Conservation (phyloP, 2,888 invertebrate species). For the Aphidoletes aphidimyza region DNA sequence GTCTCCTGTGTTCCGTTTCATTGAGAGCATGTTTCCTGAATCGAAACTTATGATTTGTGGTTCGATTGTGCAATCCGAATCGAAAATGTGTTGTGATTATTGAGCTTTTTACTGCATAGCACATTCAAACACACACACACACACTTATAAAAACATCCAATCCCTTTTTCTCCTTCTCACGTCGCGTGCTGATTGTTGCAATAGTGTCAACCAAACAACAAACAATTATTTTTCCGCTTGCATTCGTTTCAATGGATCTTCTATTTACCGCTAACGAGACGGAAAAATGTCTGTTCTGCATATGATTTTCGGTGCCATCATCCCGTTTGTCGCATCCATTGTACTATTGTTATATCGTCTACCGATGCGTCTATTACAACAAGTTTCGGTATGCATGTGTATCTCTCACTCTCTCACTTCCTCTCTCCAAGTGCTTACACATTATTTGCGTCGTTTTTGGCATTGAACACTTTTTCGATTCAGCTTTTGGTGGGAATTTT, state of each 20-base stretch:
- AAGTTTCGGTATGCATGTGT: slow-evolving; percentile 24
- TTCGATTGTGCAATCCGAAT: slow-evolving; percentile 16
- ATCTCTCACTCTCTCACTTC: background rate
- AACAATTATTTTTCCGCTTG: slow-evolving; percentile 51
- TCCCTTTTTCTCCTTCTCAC: background rate
- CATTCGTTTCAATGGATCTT: slow-evolving; percentile 5
- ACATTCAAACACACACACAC: background rate
- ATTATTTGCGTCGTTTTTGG: background rate
- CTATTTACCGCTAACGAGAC: slow-evolving; percentile 42
- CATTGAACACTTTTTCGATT: background rate
- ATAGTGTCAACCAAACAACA: slow-evolving; percentile 36
- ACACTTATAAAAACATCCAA: too few species aligned
- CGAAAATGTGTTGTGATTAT: slow-evolving; percentile 6
- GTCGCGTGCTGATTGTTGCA: background rate
- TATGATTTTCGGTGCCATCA: slow-evolving; percentile 45
- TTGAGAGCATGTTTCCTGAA: slow-evolving; percentile 30
- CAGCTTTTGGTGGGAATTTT: background rate
- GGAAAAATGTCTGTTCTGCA: slow-evolving; percentile 49
- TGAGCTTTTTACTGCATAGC: background rate
- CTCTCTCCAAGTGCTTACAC: background rate
- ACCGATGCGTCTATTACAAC: slow-evolving; percentile 25
- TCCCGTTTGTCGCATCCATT: slow-evolving; percentile 37
- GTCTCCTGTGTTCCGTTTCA: slow-evolving; percentile 26
- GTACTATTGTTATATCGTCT: slow-evolving; percentile 33
- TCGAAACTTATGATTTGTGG: slow-evolving; percentile 39